These are phyloP conservation scores for Drosophila parvula DNA, from an alignment of 1,140 invertebrate genomes.

Conservation along the genomic window DNA sequence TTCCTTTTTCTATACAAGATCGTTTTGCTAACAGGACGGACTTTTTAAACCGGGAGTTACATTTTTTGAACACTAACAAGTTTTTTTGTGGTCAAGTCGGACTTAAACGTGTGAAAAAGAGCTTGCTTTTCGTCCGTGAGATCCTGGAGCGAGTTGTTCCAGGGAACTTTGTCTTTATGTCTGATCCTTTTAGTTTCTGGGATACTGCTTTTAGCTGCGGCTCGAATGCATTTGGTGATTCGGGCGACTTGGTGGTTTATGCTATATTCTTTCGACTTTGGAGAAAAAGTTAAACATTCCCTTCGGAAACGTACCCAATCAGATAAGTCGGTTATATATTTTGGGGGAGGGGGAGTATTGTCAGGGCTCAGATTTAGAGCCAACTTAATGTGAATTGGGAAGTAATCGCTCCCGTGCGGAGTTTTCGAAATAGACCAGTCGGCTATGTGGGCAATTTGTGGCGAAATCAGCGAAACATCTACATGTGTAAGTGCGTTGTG, in stretches of 20 bases:
- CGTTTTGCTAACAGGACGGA: background rate
- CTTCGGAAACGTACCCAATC: background rate
- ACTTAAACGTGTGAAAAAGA: background rate
- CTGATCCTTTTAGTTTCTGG: background rate
- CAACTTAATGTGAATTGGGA: background rate
- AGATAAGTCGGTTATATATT: background rate
- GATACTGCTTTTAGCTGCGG: too few relatives aligned
- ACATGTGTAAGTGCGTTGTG: background rate
- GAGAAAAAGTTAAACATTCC: background rate
- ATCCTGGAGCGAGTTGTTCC: background rate
- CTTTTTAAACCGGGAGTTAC: background rate
- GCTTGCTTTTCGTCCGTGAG: background rate
- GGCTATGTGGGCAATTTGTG: background rate
- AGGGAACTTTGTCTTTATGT: constrained; percentile 5
- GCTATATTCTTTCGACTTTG: background rate
- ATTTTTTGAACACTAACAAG: background rate
- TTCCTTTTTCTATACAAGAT: background rate
- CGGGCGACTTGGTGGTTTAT: constrained; percentile 1
- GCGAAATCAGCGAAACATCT: background rate
- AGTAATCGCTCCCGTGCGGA: background rate
- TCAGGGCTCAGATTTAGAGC: background rate
- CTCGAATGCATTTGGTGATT: too few relatives aligned
- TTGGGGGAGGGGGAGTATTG: background rate
- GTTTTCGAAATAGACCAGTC: background rate
- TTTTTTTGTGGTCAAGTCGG: background rate